Conservation (phyloP, 1,140 invertebrate species). For the Mizuhopecten yessoensis region DNA sequence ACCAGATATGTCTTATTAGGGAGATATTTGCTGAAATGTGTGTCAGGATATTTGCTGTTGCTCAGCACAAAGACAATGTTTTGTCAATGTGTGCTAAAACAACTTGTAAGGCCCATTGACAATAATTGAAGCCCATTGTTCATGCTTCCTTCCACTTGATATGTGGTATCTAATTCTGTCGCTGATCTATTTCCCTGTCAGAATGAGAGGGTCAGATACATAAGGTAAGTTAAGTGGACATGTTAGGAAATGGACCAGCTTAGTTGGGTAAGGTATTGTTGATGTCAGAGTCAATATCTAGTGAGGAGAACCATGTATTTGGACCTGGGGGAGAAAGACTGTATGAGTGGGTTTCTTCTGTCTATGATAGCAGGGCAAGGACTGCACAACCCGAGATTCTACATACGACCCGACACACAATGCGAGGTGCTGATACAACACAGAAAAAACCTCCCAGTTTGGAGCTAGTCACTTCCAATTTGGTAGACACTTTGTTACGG, state of each 20-base stretch:
- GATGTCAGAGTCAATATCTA: background rate
- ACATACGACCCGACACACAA: slow-evolving; percentile 37
- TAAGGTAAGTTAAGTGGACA: slow-evolving; percentile 34
- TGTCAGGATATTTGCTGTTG: too few species aligned
- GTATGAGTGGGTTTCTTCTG: background rate
- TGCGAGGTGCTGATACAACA: background rate
- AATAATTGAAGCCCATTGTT: background rate
- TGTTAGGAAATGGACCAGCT: background rate
- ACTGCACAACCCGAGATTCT: too few species aligned
- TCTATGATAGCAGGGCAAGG: background rate
- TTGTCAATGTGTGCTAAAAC: background rate
- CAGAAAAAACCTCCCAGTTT: background rate
- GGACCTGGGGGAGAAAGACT: background rate
- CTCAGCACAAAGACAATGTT: too few species aligned
- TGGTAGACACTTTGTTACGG: background rate
- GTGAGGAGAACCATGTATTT: background rate
- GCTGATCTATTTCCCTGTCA: background rate
- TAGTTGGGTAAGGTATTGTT: background rate
- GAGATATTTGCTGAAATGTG: too few species aligned
- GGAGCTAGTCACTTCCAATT: slow-evolving; percentile 17
- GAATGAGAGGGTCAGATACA: background rate
- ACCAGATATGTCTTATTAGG: too few species aligned
- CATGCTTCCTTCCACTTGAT: background rate
- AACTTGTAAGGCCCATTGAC: background rate
- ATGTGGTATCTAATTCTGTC: background rate